Evolutionary conservation across 2,113 vertebrate genomes (phyloP).

Genomic region (Pyxicephalus adspersus): DNA sequence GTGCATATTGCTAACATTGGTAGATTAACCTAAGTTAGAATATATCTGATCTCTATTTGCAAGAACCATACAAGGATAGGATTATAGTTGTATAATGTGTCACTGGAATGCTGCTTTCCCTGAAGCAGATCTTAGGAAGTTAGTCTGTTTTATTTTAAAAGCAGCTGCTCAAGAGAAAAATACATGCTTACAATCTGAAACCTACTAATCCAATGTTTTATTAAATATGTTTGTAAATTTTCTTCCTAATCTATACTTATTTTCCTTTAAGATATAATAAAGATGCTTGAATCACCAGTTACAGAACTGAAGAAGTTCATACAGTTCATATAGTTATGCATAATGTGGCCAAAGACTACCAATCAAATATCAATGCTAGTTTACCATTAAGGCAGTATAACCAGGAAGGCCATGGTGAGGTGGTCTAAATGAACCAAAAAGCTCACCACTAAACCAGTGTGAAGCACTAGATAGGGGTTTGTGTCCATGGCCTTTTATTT

Average conservation of each 20-base stretch:
- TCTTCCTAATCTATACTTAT: neutral
- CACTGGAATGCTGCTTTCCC: conserved; percentile 37
- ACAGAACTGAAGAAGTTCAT: too few species aligned
- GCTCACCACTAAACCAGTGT: too few species aligned
- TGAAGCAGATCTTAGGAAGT: conserved; percentile 40
- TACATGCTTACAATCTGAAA: neutral
- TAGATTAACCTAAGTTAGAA: conserved; percentile 5
- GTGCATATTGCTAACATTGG: conserved; percentile 31
- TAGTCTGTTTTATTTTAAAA: conserved; percentile 53
- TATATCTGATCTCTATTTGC: conserved; percentile 33
- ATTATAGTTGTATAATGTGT: conserved; percentile 37
- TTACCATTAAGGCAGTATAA: too few species aligned
- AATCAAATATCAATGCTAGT: too few species aligned
- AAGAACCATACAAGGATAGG: conserved; percentile 42
- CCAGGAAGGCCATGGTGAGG: too few species aligned
- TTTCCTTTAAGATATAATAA: neutral
- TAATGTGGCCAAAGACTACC: too few species aligned
- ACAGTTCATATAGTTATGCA: too few species aligned
- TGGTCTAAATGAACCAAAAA: too few species aligned
- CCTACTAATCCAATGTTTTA: neutral
- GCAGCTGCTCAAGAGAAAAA: conserved; percentile 32
- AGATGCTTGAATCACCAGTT: too few species aligned
- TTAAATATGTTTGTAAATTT: neutral
- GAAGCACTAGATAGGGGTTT: too few species aligned
- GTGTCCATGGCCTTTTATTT: too few species aligned